These are phyloP conservation scores for Megalonaias nervosa DNA, from an alignment of 1,140 invertebrate genomes.

Conservation along the genomic window DNA sequence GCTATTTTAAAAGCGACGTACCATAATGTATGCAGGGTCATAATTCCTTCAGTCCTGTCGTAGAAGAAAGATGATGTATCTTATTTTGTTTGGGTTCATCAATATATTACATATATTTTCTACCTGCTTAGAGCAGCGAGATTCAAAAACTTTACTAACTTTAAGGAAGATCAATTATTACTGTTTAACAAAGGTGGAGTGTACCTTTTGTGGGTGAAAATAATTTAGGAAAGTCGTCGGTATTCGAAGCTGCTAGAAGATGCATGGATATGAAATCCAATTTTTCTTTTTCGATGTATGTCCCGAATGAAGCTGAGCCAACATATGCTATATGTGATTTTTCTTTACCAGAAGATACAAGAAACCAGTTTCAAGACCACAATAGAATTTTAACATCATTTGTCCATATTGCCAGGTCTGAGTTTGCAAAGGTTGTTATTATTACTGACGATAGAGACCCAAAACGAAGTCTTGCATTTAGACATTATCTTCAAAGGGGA, in stretches of 20 bases:
- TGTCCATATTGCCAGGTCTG: not conserved
- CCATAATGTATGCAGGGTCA: no score
- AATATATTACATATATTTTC: no score
- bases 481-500: not conserved
- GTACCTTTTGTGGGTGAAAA: conserved; percentile 20
- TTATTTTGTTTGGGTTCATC: no score
- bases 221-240: conserved; percentile 13
- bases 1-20: no score
- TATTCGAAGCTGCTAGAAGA: conserved; percentile 26
- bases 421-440: conserved; percentile 1
- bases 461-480: not conserved
- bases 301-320: not conserved
- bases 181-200: not conserved
- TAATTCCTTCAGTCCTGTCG: no score
- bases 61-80: no score
- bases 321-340: conserved; percentile 7
- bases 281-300: not conserved
- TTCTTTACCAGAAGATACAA: conserved; percentile 5
- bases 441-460: not conserved
- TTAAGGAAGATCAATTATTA: conserved; percentile 7
- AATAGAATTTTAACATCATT: not conserved
- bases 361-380: not conserved
- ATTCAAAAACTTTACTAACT: conserved; percentile 15
- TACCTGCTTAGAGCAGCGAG: conserved; percentile 3
- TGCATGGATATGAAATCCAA: conserved; percentile 9